Base-by-base conservation (phyloP, 1,140 invertebrate genomes). In the Cotesia chilonis region DNA sequence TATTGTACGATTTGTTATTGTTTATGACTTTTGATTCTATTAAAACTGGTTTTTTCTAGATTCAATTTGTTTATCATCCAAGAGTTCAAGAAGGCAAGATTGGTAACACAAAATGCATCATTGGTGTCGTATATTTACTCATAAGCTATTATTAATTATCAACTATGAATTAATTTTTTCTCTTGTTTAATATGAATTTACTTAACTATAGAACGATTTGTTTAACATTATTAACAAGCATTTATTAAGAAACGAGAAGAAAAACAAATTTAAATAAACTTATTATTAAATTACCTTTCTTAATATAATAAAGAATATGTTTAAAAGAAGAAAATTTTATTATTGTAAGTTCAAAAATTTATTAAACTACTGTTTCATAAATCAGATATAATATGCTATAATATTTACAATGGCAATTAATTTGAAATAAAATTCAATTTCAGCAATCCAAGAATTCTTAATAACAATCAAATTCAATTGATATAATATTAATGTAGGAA, bases 31-130 rank as follows among this genome's bases (percentile, higher is more conserved):
- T 41, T 68, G 38, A 67, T 17, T 41, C 61, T 14, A 61, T 10
- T n/a, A 35, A 77, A 85, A 83, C 82, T 77, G 79, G 83, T 83
- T 85, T 66, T 57, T 41, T 67, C 80, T 79, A 77, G 83, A 83
- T 84, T 78, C 64, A 79, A 75, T 80, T 78, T 71, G 82, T 84
- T 85, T 78, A 55, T 64, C 69, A 83, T 83, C 83, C 82, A 47
- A 74, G 78, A 80, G 82, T 82, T 84, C 80, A 84, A 82, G 70
- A 82, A 80, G 79, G 76, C 81, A 78, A 73, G 51, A 64, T 67
- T 69, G 79, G 82, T 82, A 80, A 73, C 73, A 67, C n/a, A 55
- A 63, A 64, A 14, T 41, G 4, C 0, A 52, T 67, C 17, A 61
- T 28, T 28, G 10, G 20, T 47, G 35, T 67, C 3, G 47, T 47